Conservation (phyloP, 2,888 invertebrate species). For the Patella pellucida region DNA sequence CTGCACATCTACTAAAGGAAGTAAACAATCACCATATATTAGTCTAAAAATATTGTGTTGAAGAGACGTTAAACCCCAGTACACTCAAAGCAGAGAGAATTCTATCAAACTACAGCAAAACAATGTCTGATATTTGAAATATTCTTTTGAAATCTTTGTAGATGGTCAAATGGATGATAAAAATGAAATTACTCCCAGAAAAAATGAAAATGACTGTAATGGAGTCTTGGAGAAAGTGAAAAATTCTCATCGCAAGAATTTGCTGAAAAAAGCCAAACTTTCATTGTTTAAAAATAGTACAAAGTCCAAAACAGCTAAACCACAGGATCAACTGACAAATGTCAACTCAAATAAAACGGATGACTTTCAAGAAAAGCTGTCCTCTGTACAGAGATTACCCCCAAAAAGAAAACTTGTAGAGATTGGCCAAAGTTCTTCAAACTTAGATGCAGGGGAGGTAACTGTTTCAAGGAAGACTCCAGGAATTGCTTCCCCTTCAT, state of each 20-base stretch:
- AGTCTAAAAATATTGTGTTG: too few species aligned
- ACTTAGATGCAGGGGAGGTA: background rate
- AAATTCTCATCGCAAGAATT: background rate
- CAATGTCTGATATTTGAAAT: too few species aligned
- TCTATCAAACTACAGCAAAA: too few species aligned
- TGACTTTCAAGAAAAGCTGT: conserved; percentile 36
- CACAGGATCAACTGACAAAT: background rate
- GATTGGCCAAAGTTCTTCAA: background rate
- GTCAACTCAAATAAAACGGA: conserved; percentile 40
- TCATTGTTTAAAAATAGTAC: conserved; percentile 27
- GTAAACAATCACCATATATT: too few species aligned
- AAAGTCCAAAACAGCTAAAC: background rate
- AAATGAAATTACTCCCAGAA: background rate
- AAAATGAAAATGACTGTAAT: background rate
- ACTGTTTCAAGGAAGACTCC: background rate
- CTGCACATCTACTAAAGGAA: too few species aligned
- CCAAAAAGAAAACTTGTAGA: background rate
- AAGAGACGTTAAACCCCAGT: too few species aligned
- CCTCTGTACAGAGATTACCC: background rate
- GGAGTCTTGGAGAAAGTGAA: background rate
- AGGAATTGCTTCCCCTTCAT: too few species aligned
- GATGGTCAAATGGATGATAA: too few species aligned
- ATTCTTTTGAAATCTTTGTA: too few species aligned
- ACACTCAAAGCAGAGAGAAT: too few species aligned
- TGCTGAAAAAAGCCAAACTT: conserved; percentile 24